Evolutionary conservation across 2,888 invertebrate species (phyloP).

Genomic region (Ophion obscuratus): DNA sequence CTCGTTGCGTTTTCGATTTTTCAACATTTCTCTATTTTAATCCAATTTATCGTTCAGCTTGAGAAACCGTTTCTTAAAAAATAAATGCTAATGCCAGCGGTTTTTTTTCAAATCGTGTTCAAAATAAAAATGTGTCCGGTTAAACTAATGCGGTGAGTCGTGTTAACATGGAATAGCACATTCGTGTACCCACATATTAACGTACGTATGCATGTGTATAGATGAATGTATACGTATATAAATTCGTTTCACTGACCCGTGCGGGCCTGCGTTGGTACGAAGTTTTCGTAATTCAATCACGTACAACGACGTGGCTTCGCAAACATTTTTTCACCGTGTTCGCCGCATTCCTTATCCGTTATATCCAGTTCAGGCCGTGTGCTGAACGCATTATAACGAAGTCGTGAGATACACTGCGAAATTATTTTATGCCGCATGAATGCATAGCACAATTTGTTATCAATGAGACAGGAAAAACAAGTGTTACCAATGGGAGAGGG

Average conservation of each 20-base stretch:
- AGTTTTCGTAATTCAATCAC: conserved; percentile 33
- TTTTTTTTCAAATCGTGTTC: too few relatives aligned
- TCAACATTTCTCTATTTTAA: too few relatives aligned
- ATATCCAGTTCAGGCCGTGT: conserved; percentile 10
- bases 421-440: background rate
- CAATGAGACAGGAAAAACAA: too few relatives aligned
- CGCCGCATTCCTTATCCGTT: conserved; percentile 28
- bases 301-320: conserved; percentile 16
- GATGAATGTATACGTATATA: background rate
- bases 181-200: too few relatives aligned
- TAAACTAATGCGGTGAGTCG: too few relatives aligned
- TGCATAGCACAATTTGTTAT: background rate
- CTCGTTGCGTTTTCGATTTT: too few relatives aligned
- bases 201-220: background rate
- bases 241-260: conserved; percentile 40
- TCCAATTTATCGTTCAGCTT: too few relatives aligned
- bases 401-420: conserved; percentile 12
- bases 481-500: too few relatives aligned
- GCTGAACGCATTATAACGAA: conserved; percentile 22
- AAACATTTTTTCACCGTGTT: conserved; percentile 18
- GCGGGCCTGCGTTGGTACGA: background rate
- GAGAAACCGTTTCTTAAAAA: too few relatives aligned
- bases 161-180: too few relatives aligned
- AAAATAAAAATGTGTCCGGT: too few relatives aligned
- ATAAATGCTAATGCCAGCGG: too few relatives aligned